These are phyloP conservation scores for Pseudomugil tenellus DNA, from an alignment of 2,797 vertebrate genomes.

Conservation along the genomic window DNA sequence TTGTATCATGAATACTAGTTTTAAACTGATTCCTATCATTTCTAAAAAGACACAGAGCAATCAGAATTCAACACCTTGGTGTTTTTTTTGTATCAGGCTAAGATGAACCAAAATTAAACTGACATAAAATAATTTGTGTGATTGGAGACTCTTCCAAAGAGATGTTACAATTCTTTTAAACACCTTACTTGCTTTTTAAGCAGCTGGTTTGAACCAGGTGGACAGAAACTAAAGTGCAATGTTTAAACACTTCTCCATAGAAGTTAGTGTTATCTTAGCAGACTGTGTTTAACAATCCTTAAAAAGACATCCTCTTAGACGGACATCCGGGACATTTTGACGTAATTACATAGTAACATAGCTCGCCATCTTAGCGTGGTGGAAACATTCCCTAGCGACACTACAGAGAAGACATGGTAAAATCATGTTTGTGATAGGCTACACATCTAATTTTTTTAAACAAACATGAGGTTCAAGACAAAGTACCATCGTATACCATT, in stretches of 20 bases:
- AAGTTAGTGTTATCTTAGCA: slow-evolving; percentile 13
- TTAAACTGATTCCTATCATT: background rate
- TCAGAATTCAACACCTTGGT: too few species aligned
- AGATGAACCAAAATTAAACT: background rate
- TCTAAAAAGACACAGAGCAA: background rate
- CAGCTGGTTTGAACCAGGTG: slow-evolving; percentile 5
- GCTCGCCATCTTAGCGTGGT: too few species aligned
- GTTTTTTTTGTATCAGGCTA: background rate
- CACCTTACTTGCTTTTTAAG: background rate
- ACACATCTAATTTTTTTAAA: too few species aligned
- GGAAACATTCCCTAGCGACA: too few species aligned
- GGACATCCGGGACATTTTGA: too few species aligned
- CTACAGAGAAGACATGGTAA: too few species aligned
- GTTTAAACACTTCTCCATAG: slow-evolving; percentile 12
- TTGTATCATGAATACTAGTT: background rate
- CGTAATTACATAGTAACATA: too few species aligned
- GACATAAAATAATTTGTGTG: background rate
- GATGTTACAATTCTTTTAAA: background rate
- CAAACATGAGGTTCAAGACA: too few species aligned
- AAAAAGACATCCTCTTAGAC: slow-evolving; percentile 39
- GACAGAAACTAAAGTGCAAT: background rate
- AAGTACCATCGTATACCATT: too few species aligned
- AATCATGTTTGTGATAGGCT: too few species aligned
- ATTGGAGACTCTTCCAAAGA: background rate
- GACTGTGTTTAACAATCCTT: slow-evolving; percentile 24